These are phyloP conservation scores for Netelia melanura DNA, from an alignment of 2,888 invertebrate species.

Conservation along the genomic window DNA sequence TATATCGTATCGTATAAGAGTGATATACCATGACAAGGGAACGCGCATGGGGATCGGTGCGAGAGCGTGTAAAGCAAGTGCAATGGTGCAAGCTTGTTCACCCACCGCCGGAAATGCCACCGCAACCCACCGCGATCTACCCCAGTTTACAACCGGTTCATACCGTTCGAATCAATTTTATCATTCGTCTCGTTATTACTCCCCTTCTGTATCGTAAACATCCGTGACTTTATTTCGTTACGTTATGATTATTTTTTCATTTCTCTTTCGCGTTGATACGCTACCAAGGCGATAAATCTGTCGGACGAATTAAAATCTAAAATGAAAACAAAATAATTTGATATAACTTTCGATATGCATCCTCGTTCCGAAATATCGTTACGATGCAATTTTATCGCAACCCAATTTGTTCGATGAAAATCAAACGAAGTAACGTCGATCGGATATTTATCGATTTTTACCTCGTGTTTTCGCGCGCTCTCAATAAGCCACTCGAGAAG, in stretches of 20 bases:
- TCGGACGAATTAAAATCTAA: too few relatives aligned
- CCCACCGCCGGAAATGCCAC: slow-evolving; percentile 66
- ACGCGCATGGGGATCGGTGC: slow-evolving; percentile 20
- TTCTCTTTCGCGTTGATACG: neutral
- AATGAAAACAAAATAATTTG: too few relatives aligned
- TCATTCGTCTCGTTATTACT: slow-evolving; percentile 38
- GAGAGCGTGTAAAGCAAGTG: slow-evolving; percentile 41
- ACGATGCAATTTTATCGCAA: too few relatives aligned
- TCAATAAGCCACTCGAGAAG: slow-evolving; percentile 41
- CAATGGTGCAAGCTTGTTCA: slow-evolving; percentile 46
- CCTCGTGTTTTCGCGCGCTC: neutral
- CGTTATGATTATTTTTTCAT: neutral
- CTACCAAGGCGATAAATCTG: neutral
- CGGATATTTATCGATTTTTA: too few relatives aligned
- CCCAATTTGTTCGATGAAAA: too few relatives aligned
- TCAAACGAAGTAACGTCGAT: too few relatives aligned
- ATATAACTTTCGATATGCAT: too few relatives aligned
- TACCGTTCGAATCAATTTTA: slow-evolving; percentile 51
- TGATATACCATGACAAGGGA: neutral
- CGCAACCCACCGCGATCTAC: slow-evolving; percentile 52
- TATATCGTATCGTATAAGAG: neutral
- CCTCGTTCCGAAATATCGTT: too few relatives aligned
- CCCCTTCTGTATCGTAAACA: slow-evolving; percentile 18
- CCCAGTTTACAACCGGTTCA: slow-evolving; percentile 52
- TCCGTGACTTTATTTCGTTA: neutral